A percentile compares a stretch with the other conserved stretches of the same genome.
These are phyloP conservation scores for Ectemnius lituratus DNA, from an alignment of 2,888 invertebrate species.

Conservation along the genomic window DNA sequence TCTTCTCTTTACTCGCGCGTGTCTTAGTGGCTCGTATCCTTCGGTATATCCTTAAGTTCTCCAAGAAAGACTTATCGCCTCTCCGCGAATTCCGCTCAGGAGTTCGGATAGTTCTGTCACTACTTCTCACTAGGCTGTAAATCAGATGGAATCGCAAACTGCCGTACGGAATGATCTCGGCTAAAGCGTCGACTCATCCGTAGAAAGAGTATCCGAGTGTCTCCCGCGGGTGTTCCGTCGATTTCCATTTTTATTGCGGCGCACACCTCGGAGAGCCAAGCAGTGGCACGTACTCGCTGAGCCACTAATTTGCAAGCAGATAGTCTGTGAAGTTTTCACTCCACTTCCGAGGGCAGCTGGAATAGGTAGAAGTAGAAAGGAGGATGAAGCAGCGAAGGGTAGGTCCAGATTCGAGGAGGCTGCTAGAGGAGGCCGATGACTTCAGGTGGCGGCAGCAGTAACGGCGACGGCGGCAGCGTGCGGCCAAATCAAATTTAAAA, in stretches of 20 bases:
- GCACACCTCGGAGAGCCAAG: constrained; percentile 13
- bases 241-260: constrained; percentile 61
- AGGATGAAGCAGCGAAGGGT: constrained; percentile 14
- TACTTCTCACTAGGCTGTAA: constrained; percentile 34
- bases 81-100: constrained; percentile 13
- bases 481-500: constrained; percentile 75
- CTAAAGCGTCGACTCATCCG: constrained; percentile 55
- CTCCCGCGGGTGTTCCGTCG: constrained; percentile 32
- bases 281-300: constrained; percentile 34
- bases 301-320: constrained; percentile 56
- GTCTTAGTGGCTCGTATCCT: too few relatives aligned
- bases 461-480: constrained; percentile 5
- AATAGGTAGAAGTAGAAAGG: not conserved
- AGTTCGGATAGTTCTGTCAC: constrained; percentile 41
- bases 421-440: too few relatives aligned
- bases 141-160: too few relatives aligned
- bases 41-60: too few relatives aligned
- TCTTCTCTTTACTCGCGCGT: too few relatives aligned
- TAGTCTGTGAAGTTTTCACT: constrained; percentile 34
- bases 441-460: not conserved
- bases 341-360: not conserved
- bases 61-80: constrained; percentile 25
- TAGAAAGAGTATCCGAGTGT: constrained; percentile 35
- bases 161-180: constrained; percentile 46
- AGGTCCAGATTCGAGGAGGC: constrained; percentile 28